Evolutionary conservation across 1,140 invertebrate genomes (phyloP).

Genomic region (Caerostris extrusa): DNA sequence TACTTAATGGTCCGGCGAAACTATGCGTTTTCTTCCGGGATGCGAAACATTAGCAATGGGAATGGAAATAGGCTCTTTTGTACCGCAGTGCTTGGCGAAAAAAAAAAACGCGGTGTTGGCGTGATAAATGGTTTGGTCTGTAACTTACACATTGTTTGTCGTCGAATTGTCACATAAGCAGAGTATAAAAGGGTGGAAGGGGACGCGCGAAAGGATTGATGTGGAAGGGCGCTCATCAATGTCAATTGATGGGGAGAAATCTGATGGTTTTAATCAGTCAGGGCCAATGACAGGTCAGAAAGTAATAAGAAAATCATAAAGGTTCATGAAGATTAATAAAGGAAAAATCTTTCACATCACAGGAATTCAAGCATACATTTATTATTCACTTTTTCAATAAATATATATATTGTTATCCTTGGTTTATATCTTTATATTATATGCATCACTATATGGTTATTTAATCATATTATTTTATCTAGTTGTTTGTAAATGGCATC

Average conservation of each 20-base stretch:
- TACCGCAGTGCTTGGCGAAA: background rate
- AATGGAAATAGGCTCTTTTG: background rate
- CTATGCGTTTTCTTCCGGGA: background rate
- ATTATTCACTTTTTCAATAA: background rate
- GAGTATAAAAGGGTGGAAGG: background rate
- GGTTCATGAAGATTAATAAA: background rate
- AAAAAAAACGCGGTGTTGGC: background rate
- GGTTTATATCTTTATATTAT: no score
- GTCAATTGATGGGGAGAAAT: background rate
- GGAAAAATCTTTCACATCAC: background rate
- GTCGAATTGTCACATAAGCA: background rate
- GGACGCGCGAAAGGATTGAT: background rate
- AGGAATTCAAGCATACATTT: background rate
- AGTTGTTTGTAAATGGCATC: no score
- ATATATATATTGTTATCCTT: no score
- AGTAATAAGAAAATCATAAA: slow-evolving; percentile 2
- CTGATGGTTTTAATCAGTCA: background rate
- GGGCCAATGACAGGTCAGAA: background rate
- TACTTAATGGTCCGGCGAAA: background rate
- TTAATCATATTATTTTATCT: no score
- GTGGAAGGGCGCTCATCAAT: background rate
- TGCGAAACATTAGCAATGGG: background rate
- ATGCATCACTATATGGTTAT: no score
- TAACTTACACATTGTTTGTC: background rate
- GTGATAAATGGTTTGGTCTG: background rate